Evolutionary conservation across 2,888 invertebrate genomes (phyloP).

Genomic region (Drosophila prostipennis): DNA sequence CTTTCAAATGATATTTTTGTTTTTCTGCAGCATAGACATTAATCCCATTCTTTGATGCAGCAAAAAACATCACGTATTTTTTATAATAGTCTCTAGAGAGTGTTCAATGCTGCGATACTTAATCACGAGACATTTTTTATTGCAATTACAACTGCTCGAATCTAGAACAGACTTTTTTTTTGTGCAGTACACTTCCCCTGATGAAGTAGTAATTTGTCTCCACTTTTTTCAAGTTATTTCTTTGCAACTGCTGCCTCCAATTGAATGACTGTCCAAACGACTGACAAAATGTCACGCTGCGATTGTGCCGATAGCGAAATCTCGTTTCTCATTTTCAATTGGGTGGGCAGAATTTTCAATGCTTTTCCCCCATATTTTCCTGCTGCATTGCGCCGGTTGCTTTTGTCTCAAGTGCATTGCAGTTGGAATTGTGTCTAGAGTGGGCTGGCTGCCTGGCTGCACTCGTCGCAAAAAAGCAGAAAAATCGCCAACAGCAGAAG

Average conservation of each 20-base stretch:
- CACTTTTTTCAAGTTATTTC: slow-evolving; percentile 2
- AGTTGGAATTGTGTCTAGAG: slow-evolving; percentile 56
- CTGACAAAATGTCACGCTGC: slow-evolving; percentile 66
- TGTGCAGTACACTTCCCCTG: slow-evolving; percentile 13
- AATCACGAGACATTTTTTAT: slow-evolving; percentile 4
- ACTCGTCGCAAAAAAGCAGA: slow-evolving; percentile 35
- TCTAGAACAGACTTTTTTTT: slow-evolving; percentile 1
- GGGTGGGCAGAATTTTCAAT: slow-evolving; percentile 20
- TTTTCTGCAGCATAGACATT: not conserved
- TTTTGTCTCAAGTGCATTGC: slow-evolving; percentile 73
- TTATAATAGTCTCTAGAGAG: not conserved
- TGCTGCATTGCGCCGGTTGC: slow-evolving; percentile 36
- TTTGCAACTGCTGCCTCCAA: slow-evolving; percentile 15
- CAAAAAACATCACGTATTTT: not conserved
- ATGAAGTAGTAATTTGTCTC: slow-evolving; percentile 32
- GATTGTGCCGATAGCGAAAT: slow-evolving; percentile 68
- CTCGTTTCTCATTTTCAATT: slow-evolving; percentile 35
- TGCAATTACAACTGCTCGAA: not conserved
- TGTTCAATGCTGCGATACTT: slow-evolving; percentile 4
- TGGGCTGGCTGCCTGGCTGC: slow-evolving; percentile 19
- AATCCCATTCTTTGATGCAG: not conserved
- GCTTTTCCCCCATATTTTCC: slow-evolving; percentile 44
- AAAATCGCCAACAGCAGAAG: slow-evolving; percentile 9
- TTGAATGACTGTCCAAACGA: slow-evolving; percentile 44
- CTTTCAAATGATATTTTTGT: not conserved